Evolutionary conservation across 2,888 invertebrate genomes (phyloP), one percentile per base, ranked within the genome.

Genomic region (Acholoe squamosa): DNA sequence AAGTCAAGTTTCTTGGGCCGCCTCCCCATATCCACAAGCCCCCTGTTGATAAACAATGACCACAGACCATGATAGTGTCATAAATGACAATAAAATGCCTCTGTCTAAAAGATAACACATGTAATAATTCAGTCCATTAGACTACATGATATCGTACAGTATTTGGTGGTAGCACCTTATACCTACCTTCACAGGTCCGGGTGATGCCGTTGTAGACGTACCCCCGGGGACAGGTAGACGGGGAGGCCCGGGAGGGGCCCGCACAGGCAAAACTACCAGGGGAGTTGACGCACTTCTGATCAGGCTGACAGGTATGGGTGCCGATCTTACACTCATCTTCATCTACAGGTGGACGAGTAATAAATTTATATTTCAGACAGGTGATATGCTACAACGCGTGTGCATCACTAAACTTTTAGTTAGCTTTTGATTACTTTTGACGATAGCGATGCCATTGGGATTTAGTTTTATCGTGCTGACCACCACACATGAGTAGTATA

Each of bases 191-290:
- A 93, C 95, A 95, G 12, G 91, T 92, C 51, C 91, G 91, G 1
- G 93, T 92, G 28, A 93, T 77, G 10, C 93, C 92, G 91, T 94
- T 95, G 94, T 95, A 96, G 7, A 94, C 94, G 89, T 95, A 96
- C 5, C 90, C 90, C 28, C 52, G 52, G 25, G 52, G 80, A 52
- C 90, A 90, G 52, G 22, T 90, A 34, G 51, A n/a, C 3, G 77
- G 54, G 77, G 80, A 34, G n/a, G 89, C 76, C 16, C 34, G 34
- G 22, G 89, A 56, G 0, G 43, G 19, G 7, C 90, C 92, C 71
- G 98, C 98, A 95, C 99, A 99, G 93, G 98, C 97, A 96, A 97
- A 98, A 90, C 97, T 97, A 0, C 99, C 99, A 90, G 98, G 96
- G 0, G 97, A 98, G 95, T 99, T 99, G 92, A 98, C 97, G 95